phyloP scores from a whole-genome alignment of 2,888 invertebrate species.

The Cephalotes varians region DNA sequence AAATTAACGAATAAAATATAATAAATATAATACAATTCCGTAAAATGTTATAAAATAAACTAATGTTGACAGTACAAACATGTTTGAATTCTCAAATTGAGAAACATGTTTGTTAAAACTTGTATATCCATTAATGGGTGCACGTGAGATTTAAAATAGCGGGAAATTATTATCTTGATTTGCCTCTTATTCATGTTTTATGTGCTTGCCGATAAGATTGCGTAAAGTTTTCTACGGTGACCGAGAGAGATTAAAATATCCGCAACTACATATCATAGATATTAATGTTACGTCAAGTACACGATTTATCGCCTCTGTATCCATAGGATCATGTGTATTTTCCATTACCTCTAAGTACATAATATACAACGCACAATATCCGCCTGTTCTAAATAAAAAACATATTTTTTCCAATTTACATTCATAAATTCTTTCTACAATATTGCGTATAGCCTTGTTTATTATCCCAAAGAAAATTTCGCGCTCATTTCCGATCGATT shows the following conservation, averaged over 20 bases:
- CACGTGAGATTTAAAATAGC: constrained; percentile 2
- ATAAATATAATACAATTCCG: constrained; percentile 2
- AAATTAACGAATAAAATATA: not conserved
- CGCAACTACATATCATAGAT: constrained; percentile 25
- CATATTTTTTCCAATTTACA: not conserved
- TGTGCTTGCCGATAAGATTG: constrained; percentile 28
- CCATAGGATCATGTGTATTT: constrained; percentile 10
- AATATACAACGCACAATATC: constrained; percentile 5
- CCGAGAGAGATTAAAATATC: constrained; percentile 30
- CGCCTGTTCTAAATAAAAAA: constrained; percentile 14
- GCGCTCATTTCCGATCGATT: not conserved
- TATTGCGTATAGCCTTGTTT: not conserved
- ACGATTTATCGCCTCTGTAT: constrained; percentile 28
- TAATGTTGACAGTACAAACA: not conserved
- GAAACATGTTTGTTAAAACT: not conserved
- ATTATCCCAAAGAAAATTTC: constrained; percentile 4
- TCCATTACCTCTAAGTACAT: constrained; percentile 29
- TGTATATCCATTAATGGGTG: constrained; percentile 2
- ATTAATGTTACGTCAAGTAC: constrained; percentile 38
- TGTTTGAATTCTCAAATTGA: not conserved
- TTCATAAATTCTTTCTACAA: constrained; percentile 8
- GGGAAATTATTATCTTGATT: not conserved
- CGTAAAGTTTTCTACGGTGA: constrained; percentile 25
- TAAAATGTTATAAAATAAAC: not conserved
- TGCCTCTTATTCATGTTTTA: constrained; percentile 13